These are phyloP conservation scores for Philopedon plagiatum DNA, from an alignment of 2,888 invertebrate species.

Conservation along the genomic window DNA sequence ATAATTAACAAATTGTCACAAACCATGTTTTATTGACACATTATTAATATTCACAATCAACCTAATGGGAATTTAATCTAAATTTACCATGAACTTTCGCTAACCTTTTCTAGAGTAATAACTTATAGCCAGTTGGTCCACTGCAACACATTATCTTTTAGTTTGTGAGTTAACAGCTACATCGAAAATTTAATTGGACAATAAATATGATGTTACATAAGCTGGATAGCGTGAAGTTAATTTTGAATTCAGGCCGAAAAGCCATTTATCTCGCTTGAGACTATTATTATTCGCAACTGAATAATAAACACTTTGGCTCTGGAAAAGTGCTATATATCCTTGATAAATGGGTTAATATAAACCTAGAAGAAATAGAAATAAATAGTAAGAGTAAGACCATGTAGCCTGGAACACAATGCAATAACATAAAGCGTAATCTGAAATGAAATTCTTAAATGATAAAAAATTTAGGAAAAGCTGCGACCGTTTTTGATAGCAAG, in stretches of 20 bases:
- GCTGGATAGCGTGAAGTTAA: constrained; percentile 7
- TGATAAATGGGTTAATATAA: constrained; percentile 3
- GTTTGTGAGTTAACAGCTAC: neutral
- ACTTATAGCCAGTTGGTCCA: neutral
- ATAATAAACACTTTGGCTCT: constrained; percentile 7
- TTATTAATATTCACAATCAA: neutral
- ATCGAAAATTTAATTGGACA: constrained; percentile 4
- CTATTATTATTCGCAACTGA: constrained; percentile 4
- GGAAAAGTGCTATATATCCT: neutral
- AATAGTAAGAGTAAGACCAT: too few relatives aligned
- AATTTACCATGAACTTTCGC: neutral
- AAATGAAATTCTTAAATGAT: too few relatives aligned
- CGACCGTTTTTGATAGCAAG: too few relatives aligned
- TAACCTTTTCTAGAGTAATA: neutral
- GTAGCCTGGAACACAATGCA: too few relatives aligned
- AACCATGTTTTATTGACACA: too few relatives aligned
- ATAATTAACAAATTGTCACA: too few relatives aligned
- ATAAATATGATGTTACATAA: constrained; percentile 8
- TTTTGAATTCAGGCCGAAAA: neutral
- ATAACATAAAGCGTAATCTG: too few relatives aligned
- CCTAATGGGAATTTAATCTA: too few relatives aligned
- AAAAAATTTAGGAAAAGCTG: too few relatives aligned
- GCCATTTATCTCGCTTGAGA: neutral
- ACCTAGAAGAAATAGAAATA: neutral
- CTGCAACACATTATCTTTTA: neutral